Conservation (phyloP, 2,113 vertebrate species). For the Hyaena hyaena region DNA sequence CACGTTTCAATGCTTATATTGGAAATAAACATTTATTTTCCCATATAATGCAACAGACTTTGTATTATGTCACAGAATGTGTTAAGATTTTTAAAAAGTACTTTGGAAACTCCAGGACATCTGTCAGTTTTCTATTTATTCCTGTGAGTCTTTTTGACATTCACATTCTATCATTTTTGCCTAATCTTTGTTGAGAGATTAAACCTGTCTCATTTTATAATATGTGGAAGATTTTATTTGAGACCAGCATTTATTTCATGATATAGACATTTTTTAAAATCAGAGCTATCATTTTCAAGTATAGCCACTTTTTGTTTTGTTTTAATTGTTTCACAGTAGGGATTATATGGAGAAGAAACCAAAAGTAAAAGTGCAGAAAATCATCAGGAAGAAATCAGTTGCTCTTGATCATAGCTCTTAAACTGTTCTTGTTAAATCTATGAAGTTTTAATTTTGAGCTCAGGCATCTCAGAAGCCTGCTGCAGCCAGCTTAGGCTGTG, state of each 20-base stretch:
- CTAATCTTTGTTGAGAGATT: constrained; percentile 70
- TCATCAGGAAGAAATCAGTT: background rate
- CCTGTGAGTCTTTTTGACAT: constrained; percentile 57
- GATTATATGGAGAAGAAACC: constrained; percentile 1
- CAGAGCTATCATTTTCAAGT: constrained; percentile 44
- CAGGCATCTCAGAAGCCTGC: background rate
- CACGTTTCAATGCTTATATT: constrained; percentile 49
- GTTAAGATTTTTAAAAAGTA: constrained; percentile 21
- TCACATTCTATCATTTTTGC: constrained; percentile 61
- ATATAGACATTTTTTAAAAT: background rate
- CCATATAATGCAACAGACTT: constrained; percentile 22
- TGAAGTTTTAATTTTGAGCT: background rate
- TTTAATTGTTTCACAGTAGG: constrained; percentile 28
- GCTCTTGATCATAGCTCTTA: background rate
- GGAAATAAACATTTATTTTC: constrained; percentile 68
- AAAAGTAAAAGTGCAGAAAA: background rate
- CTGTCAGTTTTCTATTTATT: constrained; percentile 69
- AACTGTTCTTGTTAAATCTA: background rate
- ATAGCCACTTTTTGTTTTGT: background rate
- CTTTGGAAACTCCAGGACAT: constrained; percentile 49
- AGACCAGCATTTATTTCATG: constrained; percentile 66
- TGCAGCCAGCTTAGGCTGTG: background rate
- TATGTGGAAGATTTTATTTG: constrained; percentile 58
- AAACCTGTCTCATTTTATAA: constrained; percentile 39
- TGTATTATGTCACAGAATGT: constrained; percentile 55